Percentiles rank a stretch among this genome's conserved stretches.
Evolutionary conservation across 2,888 invertebrate species (phyloP).

Genomic region (Helicoverpa assulta): DNA sequence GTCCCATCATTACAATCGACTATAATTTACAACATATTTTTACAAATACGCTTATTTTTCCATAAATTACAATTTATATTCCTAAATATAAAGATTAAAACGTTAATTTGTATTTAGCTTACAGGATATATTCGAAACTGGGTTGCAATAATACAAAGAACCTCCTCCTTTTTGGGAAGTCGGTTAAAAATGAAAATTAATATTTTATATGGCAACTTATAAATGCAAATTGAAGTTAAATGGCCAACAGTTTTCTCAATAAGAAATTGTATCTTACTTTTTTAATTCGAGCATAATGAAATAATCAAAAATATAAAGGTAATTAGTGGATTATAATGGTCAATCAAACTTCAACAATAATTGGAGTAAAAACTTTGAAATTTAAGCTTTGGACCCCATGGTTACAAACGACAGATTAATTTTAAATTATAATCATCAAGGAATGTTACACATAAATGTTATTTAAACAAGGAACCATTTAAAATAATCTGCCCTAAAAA

Average conservation of each 20-base stretch:
- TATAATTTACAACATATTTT: constrained; percentile 71
- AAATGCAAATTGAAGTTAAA: constrained; percentile 58
- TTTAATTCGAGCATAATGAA: background rate
- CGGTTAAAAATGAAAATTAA: constrained; percentile 35
- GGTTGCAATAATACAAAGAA: constrained; percentile 32
- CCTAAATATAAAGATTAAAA: constrained; percentile 58
- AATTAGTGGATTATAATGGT: background rate
- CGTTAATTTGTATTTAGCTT: constrained; percentile 52
- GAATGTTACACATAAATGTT: constrained; percentile 10
- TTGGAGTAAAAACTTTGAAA: constrained; percentile 13
- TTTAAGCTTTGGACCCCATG: constrained; percentile 33
- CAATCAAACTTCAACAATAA: background rate
- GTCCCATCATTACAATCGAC: constrained; percentile 71
- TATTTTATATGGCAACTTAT: constrained; percentile 65
- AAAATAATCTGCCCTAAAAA: constrained; percentile 56
- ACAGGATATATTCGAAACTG: constrained; percentile 43
- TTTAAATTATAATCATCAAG: constrained; percentile 20
- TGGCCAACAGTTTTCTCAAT: constrained; percentile 20
- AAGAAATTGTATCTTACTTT: background rate
- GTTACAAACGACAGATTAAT: constrained; percentile 55
- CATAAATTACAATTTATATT: constrained; percentile 68
- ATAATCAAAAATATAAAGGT: background rate
- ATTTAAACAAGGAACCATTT: constrained; percentile 31
- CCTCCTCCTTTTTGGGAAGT: too few species aligned
- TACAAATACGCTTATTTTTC: constrained; percentile 62